Conservation (phyloP, 2,888 invertebrate species). For the Mimumesa dahlbomi region DNA sequence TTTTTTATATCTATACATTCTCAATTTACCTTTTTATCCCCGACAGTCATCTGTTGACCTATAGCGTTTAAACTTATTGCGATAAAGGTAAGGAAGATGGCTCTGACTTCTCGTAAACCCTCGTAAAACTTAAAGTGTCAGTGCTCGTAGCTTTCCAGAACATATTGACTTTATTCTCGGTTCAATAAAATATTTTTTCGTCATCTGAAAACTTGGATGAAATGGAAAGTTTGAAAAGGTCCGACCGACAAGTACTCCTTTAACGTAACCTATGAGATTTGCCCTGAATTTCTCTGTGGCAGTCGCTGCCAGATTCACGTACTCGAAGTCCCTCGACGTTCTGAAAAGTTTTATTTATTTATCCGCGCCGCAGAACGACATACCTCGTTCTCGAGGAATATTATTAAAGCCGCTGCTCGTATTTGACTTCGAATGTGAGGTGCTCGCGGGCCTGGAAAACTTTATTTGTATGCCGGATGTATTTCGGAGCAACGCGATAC, state of each 20-base stretch:
- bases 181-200: slow-evolving; percentile 32
- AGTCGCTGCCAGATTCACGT: slow-evolving; percentile 1
- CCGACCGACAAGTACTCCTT: slow-evolving; percentile 19
- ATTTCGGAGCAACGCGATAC: slow-evolving; percentile 67
- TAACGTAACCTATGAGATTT: slow-evolving; percentile 16
- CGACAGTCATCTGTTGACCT: no score
- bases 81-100: no score
- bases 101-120: no score
- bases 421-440: slow-evolving; percentile 64
- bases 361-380: slow-evolving; percentile 39
- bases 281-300: slow-evolving; percentile 28
- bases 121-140: slow-evolving; percentile 12
- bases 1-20: no score
- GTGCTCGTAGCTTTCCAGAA: background rate
- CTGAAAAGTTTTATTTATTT: slow-evolving; percentile 64
- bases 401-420: slow-evolving; percentile 53
- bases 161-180: slow-evolving; percentile 22
- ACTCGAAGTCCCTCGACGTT: slow-evolving; percentile 9
- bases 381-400: slow-evolving; percentile 48
- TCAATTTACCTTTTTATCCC: no score
- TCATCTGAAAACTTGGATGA: slow-evolving; percentile 22
- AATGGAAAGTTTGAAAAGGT: slow-evolving; percentile 26
- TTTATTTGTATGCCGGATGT: slow-evolving; percentile 68
- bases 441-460: slow-evolving; percentile 25
- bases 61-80: no score